These are phyloP conservation scores for Gavialis gangeticus DNA, from an alignment of 2,113 vertebrate genomes.

Conservation along the genomic window DNA sequence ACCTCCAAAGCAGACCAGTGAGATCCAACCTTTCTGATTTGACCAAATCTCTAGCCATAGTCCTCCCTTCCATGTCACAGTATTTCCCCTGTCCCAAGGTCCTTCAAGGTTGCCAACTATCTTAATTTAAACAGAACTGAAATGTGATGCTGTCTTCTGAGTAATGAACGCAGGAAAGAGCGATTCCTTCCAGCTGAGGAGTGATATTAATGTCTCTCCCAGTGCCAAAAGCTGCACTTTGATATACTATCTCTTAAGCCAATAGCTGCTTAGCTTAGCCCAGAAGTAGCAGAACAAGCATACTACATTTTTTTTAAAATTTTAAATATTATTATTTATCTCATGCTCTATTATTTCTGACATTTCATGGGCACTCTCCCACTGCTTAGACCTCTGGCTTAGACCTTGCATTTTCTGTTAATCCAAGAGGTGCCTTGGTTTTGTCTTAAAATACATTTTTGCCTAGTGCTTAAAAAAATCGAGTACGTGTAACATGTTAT, in stretches of 20 bases:
- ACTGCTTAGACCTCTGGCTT: background rate
- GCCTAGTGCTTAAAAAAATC: background rate
- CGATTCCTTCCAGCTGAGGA: background rate
- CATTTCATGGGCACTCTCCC: background rate
- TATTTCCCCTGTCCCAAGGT: background rate
- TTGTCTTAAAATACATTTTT: background rate
- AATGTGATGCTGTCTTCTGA: background rate
- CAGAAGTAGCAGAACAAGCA: background rate
- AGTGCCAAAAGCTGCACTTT: background rate
- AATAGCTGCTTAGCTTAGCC: background rate
- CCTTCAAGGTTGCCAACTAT: background rate
- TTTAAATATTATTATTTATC: background rate
- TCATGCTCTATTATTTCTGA: background rate
- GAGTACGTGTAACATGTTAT: background rate
- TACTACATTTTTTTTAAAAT: background rate
- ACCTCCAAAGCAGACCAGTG: background rate
- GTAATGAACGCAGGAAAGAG: background rate
- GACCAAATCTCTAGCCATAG: background rate
- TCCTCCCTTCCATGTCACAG: fast-evolving
- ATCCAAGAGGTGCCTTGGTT: background rate
- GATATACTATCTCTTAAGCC: background rate
- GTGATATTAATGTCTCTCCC: background rate
- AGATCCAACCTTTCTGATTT: background rate
- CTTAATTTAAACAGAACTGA: background rate
- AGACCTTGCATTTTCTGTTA: background rate